Base-by-base conservation (phyloP, 1,140 invertebrate genomes). In the Drosophila repleta region DNA sequence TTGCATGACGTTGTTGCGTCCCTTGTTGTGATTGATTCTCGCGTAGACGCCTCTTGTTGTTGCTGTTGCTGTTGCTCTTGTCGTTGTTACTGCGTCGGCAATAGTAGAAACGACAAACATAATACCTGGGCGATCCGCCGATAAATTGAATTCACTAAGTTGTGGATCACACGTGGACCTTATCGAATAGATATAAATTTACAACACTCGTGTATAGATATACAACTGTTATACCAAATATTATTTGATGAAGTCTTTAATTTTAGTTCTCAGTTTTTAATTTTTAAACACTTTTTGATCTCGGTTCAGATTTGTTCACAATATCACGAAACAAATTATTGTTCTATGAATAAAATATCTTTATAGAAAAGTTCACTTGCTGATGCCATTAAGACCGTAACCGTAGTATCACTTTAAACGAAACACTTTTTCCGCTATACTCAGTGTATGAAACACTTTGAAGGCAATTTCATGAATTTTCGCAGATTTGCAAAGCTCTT, bases 311-410 rank as follows among this genome's bases (percentile, higher is more conserved):
- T 11, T 43, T 17, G 8, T 62, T 80, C 62, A 69, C 43, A 52
- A 52, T n/a, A 52, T 72, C 8, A 11, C 20, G 45, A 65, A 46
- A 74, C 18, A 55, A 69, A 74, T 88, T 88, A 90, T 48, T 83
- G 72, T 74, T 69, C 53, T 90, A 90, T 87, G 73, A 90, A 90
- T 69, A 90, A 68, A 68, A 89, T 76, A 75, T 90, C 89, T 72
- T 87, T 90, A 55, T 77, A 90, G 43, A 70, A 66, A 49, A 64
- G 71, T 90, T 79, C 79, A 80, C 83, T 70, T 53, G 7, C 68
- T 48, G 90, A 84, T 90, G 90, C 90, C 90, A 90, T 90, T 88
- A 89, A 87, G 83, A 70, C 21, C 32, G 39, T 53, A 69, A 24
- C 41, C 60, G 45, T 13, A 79, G 53, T 69, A 24, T 35, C 48